A percentile compares a stretch with the other conserved stretches of the same genome.
These are phyloP conservation scores for Mesoligia furuncula DNA, from an alignment of 2,888 invertebrate genomes.

Conservation along the genomic window DNA sequence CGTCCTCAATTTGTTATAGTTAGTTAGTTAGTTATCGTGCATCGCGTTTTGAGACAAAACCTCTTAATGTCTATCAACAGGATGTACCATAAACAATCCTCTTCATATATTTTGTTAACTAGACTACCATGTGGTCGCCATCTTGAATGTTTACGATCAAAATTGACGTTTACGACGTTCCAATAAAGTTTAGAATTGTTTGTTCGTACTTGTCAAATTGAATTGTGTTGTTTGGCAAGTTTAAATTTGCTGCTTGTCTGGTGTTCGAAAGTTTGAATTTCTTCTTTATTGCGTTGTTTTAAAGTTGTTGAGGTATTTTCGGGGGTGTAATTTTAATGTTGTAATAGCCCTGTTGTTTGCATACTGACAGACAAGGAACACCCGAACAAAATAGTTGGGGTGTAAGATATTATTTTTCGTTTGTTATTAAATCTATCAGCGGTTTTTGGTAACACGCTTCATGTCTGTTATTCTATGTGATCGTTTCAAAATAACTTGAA, in stretches of 20 bases:
- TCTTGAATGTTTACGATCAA: slow-evolving; percentile 67
- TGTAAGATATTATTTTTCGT: slow-evolving; percentile 74
- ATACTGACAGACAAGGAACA: slow-evolving; percentile 84
- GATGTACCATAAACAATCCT: slow-evolving; percentile 81
- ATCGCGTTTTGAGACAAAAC: slow-evolving; percentile 69
- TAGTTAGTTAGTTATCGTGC: slow-evolving; percentile 53
- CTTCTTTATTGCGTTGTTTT: slow-evolving; percentile 57
- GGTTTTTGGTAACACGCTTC: slow-evolving; percentile 66
- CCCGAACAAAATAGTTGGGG: slow-evolving; percentile 78
- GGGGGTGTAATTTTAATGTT: slow-evolving; percentile 58
- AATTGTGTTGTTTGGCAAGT: slow-evolving; percentile 67
- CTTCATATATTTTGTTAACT: slow-evolving; percentile 86
- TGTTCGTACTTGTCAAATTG: slow-evolving; percentile 66
- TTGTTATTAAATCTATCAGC: slow-evolving; percentile 72
- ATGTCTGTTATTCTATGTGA: slow-evolving; percentile 61
- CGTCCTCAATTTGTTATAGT: slow-evolving; percentile 62
- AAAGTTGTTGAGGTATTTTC: slow-evolving; percentile 60
- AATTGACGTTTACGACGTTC: slow-evolving; percentile 62
- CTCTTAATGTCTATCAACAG: slow-evolving; percentile 84
- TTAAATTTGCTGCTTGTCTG: slow-evolving; percentile 63
- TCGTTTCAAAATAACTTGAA: slow-evolving; percentile 31
- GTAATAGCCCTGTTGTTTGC: slow-evolving; percentile 75
- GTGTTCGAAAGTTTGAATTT: slow-evolving; percentile 65
- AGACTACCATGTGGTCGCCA: slow-evolving; percentile 78
- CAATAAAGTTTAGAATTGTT: slow-evolving; percentile 73